These are phyloP conservation scores for Escarpia spicata DNA, from an alignment of 2,888 invertebrate species.

Conservation along the genomic window DNA sequence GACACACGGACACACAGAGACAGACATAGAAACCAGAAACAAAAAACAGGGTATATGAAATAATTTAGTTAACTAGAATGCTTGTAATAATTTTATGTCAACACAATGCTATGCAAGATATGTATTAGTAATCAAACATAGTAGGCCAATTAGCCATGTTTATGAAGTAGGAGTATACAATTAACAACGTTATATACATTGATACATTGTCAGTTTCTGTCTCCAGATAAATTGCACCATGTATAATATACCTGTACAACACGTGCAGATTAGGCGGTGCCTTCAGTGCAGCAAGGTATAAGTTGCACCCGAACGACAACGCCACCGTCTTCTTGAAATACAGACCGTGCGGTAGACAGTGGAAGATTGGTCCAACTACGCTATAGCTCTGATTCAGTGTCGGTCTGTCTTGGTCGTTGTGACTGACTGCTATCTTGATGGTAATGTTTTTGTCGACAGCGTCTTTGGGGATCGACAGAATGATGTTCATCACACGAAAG, in stretches of 20 bases:
- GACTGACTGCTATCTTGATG: neutral
- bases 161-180: no score
- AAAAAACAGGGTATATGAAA: no score
- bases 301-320: constrained; percentile 6
- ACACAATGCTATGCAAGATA: no score
- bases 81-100: no score
- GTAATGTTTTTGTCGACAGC: neutral
- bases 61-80: no score
- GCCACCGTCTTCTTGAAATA: neutral
- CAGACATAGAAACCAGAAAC: no score
- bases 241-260: neutral
- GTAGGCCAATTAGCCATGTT: no score
- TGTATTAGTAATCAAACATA: no score
- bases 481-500: neutral
- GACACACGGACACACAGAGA: no score
- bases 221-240: neutral
- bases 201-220: no score
- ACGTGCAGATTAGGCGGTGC: neutral
- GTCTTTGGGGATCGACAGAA: neutral
- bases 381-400: neutral
- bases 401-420: neutral
- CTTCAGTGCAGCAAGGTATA: neutral
- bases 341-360: neutral
- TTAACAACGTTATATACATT: no score
- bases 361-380: neutral